Evolutionary conservation across 2,113 vertebrate species (phyloP).

Genomic region (Scolopax mira): DNA sequence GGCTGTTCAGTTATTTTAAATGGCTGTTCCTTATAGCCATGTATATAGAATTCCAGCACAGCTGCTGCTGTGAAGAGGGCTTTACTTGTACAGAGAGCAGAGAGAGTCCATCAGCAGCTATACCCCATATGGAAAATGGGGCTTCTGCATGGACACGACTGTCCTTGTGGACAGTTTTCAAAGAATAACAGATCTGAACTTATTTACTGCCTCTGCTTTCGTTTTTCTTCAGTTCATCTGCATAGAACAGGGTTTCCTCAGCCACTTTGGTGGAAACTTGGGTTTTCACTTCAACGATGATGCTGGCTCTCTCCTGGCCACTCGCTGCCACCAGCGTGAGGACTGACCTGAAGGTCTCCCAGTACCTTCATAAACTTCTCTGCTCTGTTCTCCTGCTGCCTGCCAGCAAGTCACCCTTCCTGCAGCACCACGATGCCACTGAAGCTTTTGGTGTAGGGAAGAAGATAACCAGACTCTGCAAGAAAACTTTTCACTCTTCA

Average conservation of each 20-base stretch:
- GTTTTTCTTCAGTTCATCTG: background rate
- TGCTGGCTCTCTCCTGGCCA: background rate
- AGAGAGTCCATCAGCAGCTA: background rate
- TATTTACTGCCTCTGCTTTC: background rate
- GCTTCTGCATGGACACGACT: no score
- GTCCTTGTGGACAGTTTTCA: background rate
- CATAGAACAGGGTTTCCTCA: background rate
- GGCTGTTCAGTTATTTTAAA: background rate
- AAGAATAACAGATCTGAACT: background rate
- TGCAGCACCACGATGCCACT: rapidly evolving
- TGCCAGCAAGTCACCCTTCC: background rate
- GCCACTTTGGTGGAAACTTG: background rate
- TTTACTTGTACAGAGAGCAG: background rate
- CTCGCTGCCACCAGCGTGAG: background rate
- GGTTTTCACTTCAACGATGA: rapidly evolving
- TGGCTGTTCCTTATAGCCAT: background rate
- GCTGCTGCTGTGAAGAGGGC: background rate
- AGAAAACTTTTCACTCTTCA: background rate
- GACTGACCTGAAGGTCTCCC: background rate
- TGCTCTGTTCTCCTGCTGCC: background rate
- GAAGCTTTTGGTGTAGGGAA: background rate
- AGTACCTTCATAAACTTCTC: background rate
- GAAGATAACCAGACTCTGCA: background rate
- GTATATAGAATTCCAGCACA: background rate
- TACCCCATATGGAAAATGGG: background rate